phyloP scores from a whole-genome alignment of 2,797 vertebrate genomes.

The Malacoraja senta region DNA sequence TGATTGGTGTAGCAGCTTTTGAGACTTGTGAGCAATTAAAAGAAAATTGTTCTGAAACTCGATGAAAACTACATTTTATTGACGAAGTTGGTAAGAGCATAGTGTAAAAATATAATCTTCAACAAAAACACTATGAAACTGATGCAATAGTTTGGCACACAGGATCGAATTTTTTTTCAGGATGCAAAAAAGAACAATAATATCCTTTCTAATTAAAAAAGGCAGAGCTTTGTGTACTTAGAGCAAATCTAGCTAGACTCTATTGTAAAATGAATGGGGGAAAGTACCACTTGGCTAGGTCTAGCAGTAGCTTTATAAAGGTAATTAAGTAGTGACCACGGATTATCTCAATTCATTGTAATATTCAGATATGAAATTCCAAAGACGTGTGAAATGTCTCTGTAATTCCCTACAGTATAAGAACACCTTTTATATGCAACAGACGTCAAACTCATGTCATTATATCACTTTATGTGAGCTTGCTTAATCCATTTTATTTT shows the following conservation, averaged over 20 bases:
- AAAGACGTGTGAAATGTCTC: background rate
- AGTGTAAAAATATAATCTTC: background rate
- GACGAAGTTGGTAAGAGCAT: background rate
- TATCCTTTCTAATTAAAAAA: background rate
- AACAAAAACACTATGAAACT: background rate
- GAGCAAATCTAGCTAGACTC: background rate
- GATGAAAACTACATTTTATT: background rate
- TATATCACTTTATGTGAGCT: background rate
- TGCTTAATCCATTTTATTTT: background rate
- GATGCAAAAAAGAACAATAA: background rate
- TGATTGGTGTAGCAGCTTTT: background rate
- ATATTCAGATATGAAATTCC: background rate
- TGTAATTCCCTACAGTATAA: background rate
- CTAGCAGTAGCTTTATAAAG: background rate
- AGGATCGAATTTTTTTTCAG: background rate
- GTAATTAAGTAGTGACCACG: background rate
- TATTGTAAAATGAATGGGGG: background rate
- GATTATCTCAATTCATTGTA: background rate
- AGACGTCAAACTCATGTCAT: background rate
- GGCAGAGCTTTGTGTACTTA: background rate
- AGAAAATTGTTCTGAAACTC: conserved; percentile 1
- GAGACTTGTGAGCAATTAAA: conserved; percentile 1
- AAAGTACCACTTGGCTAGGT: background rate
- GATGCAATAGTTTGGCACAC: background rate
- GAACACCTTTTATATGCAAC: background rate